Percentiles rank a stretch among this genome's conserved stretches.
Conservation (phyloP, 2,888 invertebrate species). For the Caradrina kadenii region DNA sequence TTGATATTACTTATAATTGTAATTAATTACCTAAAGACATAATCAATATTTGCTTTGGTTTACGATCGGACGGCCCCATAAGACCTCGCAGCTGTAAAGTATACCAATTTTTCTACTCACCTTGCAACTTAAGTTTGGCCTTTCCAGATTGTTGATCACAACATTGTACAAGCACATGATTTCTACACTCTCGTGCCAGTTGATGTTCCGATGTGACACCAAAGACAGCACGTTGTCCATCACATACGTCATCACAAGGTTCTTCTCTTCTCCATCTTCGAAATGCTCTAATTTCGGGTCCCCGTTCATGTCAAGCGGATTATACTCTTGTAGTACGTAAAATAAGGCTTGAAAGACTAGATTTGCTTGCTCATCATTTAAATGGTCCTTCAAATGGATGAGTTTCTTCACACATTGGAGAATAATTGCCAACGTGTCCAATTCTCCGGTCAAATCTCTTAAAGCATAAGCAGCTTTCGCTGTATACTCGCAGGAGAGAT, state of each 20-base stretch:
- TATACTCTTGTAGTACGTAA: slow-evolving; percentile 91
- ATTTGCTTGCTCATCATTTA: slow-evolving; percentile 91
- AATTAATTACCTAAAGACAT: too few species aligned
- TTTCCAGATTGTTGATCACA: slow-evolving; percentile 81
- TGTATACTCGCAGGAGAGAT: slow-evolving; percentile 92
- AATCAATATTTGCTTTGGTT: too few species aligned
- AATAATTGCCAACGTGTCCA: slow-evolving; percentile 83
- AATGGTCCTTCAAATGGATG: slow-evolving; percentile 89
- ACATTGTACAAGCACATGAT: slow-evolving; percentile 91
- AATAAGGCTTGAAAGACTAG: slow-evolving; percentile 92
- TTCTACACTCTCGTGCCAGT: slow-evolving; percentile 95
- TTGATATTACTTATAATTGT: too few species aligned
- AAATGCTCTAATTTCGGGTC: slow-evolving; percentile 69
- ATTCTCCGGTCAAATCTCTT: slow-evolving; percentile 88
- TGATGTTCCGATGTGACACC: slow-evolving; percentile 93
- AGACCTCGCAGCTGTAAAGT: too few species aligned
- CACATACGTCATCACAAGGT: slow-evolving; percentile 91
- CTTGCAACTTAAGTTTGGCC: slow-evolving; percentile 81
- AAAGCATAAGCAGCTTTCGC: slow-evolving; percentile 91
- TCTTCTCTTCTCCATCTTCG: slow-evolving; percentile 77
- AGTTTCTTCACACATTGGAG: slow-evolving; percentile 90
- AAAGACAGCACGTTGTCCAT: slow-evolving; percentile 92
- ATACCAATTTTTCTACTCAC: slow-evolving; percentile 51
- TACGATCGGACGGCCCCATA: neutral
- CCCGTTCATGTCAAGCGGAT: slow-evolving; percentile 72